phyloP scores from a whole-genome alignment of 2,888 invertebrate species.

The Tetragnatha montana region DNA sequence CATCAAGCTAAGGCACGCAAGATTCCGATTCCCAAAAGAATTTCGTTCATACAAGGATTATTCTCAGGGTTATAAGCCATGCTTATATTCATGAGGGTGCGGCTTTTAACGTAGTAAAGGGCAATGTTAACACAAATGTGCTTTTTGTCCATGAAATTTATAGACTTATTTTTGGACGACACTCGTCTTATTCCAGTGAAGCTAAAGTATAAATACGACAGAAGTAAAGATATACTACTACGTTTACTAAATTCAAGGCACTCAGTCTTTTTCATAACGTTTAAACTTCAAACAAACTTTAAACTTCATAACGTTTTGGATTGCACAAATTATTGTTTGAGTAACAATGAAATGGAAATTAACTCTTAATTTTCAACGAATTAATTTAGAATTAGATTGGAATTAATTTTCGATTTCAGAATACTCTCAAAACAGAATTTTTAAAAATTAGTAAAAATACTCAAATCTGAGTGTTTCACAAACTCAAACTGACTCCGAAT shows the following conservation, averaged over 20 bases:
- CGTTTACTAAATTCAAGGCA: neutral
- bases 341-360: no score
- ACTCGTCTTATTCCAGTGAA: neutral
- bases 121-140: neutral
- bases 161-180: neutral
- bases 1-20: neutral
- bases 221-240: neutral
- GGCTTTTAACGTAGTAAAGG: neutral
- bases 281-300: no score
- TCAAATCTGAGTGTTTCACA: no score
- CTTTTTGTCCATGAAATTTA: neutral
- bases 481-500: no score
- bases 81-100: neutral
- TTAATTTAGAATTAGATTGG: no score
- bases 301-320: no score
- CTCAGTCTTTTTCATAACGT: no score
- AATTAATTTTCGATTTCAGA: no score
- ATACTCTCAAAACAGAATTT: no score
- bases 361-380: no score
- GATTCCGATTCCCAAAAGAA: neutral
- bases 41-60: neutral
- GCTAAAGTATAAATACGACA: neutral
- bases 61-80: neutral
- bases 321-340: no score
- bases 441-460: no score